Conservation (phyloP, 2,113 vertebrate genomes). For the Larimichthys crocea region DNA sequence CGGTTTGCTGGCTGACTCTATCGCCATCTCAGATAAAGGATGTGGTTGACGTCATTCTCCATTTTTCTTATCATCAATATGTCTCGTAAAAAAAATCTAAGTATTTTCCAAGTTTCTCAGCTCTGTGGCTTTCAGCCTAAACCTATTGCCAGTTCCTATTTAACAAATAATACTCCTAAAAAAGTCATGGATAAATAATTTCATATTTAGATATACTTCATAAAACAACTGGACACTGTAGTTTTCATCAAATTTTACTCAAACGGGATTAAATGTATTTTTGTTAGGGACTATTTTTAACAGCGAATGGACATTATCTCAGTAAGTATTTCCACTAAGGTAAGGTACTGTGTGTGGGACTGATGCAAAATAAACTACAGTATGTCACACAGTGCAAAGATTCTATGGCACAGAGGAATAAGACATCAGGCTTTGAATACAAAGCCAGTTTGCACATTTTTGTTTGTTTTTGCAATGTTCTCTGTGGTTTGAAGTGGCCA, state of each 20-base stretch:
- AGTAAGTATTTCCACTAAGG: too few species aligned
- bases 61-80: background rate
- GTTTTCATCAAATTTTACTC: background rate
- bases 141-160: background rate
- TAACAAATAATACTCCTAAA: background rate
- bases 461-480: too few species aligned
- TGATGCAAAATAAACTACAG: background rate
- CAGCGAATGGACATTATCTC: too few species aligned
- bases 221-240: background rate
- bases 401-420: background rate
- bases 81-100: background rate
- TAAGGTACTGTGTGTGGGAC: background rate
- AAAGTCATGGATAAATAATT: background rate
- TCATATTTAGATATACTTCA: background rate
- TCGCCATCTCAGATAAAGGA: background rate
- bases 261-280: background rate
- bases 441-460: background rate
- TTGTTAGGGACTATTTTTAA: constrained; percentile 1
- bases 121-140: background rate
- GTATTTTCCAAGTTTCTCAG: background rate
- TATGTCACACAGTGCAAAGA: too few species aligned
- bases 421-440: too few species aligned
- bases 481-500: too few species aligned
- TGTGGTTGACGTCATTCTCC: background rate
- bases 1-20: constrained; percentile 34